phyloP scores from a whole-genome alignment of 2,113 vertebrate species.

The Arothron firmamentum region DNA sequence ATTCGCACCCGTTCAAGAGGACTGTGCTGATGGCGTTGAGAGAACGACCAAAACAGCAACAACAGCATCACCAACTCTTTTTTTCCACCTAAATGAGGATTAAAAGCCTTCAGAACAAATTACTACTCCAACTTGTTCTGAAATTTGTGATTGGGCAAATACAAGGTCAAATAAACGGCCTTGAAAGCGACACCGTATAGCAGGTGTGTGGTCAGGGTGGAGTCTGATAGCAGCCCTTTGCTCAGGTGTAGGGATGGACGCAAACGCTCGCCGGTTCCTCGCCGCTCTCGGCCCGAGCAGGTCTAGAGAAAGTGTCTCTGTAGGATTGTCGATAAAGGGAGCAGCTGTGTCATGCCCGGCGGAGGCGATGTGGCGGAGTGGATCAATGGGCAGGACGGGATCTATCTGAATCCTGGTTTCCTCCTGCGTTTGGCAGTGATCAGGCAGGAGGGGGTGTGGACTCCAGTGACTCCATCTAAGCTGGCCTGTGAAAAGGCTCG shows the following conservation, averaged over 20 bases:
- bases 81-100: slow-evolving; percentile 1
- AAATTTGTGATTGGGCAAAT: slow-evolving; percentile 3
- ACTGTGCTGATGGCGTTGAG: too few species aligned
- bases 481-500: not conserved
- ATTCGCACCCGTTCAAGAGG: too few species aligned
- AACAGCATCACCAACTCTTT: slow-evolving; percentile 1
- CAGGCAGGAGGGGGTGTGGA: slow-evolving; percentile 16
- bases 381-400: not conserved
- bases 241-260: slow-evolving; percentile 1
- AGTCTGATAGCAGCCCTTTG: slow-evolving; percentile 41
- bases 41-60: not conserved
- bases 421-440: slow-evolving; percentile 58
- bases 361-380: slow-evolving; percentile 11
- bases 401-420: slow-evolving; percentile 33
- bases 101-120: slow-evolving; percentile 1
- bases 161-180: too few species aligned
- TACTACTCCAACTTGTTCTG: slow-evolving; percentile 7
- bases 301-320: slow-evolving; percentile 9
- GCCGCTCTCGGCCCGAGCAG: not conserved
- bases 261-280: too few species aligned
- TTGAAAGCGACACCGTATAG: not conserved
- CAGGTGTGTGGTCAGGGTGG: slow-evolving; percentile 7
- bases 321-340: slow-evolving; percentile 57
- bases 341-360: slow-evolving; percentile 2
- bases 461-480: not conserved